Evolutionary conservation across 2,113 vertebrate genomes (phyloP).

Genomic region (Clarias macrocephalus): DNA sequence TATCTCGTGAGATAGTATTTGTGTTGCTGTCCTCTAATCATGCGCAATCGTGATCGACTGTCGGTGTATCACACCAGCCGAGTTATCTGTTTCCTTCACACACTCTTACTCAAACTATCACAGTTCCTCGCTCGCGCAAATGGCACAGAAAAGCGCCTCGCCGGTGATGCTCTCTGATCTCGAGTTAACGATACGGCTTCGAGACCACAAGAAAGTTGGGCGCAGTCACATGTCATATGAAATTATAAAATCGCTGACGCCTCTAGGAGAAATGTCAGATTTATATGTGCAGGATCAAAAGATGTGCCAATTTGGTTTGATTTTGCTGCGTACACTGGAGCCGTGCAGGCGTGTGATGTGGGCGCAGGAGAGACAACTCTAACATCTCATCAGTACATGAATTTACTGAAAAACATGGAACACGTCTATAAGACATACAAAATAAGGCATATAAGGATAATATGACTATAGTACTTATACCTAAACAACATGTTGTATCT

Average conservation of each 20-base stretch:
- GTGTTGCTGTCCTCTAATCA: not conserved
- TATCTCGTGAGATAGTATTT: not conserved
- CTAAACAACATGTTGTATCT: not conserved
- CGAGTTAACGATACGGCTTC: constrained; percentile 39
- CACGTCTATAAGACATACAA: not conserved
- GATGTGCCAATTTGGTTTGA: constrained; percentile 29
- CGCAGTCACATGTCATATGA: constrained; percentile 32
- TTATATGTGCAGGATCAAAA: constrained; percentile 38
- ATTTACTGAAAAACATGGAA: not conserved
- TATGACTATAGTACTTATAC: not conserved
- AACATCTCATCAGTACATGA: constrained; percentile 3
- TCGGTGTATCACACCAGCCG: not conserved
- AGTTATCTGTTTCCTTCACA: not conserved
- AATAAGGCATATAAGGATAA: not conserved
- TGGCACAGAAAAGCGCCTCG: constrained; percentile 24
- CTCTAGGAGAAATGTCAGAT: constrained; percentile 26
- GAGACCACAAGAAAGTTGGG: constrained; percentile 43
- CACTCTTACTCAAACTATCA: not conserved
- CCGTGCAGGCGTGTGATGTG: constrained; percentile 48
- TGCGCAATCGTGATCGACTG: not conserved
- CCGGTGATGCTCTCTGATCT: constrained; percentile 36
- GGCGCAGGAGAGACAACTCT: constrained; percentile 26
- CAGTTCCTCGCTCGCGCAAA: not conserved
- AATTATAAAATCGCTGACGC: constrained; percentile 46
- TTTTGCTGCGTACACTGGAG: constrained; percentile 22